phyloP scores from a whole-genome alignment of 2,888 invertebrate species.

The Eumerus sabulonum region DNA sequence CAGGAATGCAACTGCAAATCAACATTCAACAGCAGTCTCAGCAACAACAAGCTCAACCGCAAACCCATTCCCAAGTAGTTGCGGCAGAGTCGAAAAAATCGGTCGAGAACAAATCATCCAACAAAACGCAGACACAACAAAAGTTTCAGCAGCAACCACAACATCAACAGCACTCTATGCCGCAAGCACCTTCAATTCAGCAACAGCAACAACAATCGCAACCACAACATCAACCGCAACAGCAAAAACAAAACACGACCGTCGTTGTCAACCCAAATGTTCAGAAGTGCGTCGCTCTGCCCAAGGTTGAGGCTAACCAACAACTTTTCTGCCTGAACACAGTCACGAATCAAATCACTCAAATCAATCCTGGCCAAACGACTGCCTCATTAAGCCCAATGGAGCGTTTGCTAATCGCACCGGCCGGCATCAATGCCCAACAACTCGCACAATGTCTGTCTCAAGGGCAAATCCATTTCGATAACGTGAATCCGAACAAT shows the following conservation, averaged over 20 bases:
- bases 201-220: constrained; percentile 56
- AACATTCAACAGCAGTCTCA: constrained; percentile 43
- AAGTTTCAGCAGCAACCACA: constrained; percentile 51
- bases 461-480: constrained; percentile 78
- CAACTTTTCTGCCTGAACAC: constrained; percentile 78
- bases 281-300: constrained; percentile 77
- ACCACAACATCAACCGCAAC: constrained; percentile 40
- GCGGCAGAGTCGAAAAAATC: constrained; percentile 33
- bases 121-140: constrained; percentile 49
- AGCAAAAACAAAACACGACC: constrained; percentile 59
- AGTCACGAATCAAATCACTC: constrained; percentile 79
- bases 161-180: constrained; percentile 26
- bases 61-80: constrained; percentile 22
- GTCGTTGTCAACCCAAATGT: constrained; percentile 69
- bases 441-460: constrained; percentile 78
- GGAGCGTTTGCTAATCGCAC: constrained; percentile 78
- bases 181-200: constrained; percentile 40
- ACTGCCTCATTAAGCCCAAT: constrained; percentile 78
- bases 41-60: constrained; percentile 13
- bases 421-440: constrained; percentile 79
- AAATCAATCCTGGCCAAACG: constrained; percentile 77
- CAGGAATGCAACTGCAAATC: constrained; percentile 50
- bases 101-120: constrained; percentile 31
- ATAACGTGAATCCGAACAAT: constrained; percentile 75
- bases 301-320: constrained; percentile 78